Percentiles rank a stretch among this genome's conserved stretches.
These are phyloP conservation scores for Tapera naevia DNA, from an alignment of 2,797 vertebrate species.

Conservation along the genomic window DNA sequence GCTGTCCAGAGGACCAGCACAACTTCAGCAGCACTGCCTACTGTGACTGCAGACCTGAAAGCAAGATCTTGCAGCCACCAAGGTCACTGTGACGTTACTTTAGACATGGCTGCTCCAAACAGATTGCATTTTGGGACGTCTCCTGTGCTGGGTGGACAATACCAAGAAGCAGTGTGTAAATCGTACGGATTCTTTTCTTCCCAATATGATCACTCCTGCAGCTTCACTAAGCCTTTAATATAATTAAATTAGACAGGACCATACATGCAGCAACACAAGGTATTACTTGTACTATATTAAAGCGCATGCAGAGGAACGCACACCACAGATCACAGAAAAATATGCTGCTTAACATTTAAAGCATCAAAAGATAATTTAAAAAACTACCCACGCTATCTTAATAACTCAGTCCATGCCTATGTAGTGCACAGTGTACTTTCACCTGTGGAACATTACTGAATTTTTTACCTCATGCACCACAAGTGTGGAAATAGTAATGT, in stretches of 20 bases:
- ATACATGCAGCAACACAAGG: fast-evolving
- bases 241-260: neutral
- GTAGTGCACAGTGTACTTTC: neutral
- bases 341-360: neutral
- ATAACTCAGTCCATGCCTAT: neutral
- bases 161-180: neutral
- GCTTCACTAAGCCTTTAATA: neutral
- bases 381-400: neutral
- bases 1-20: too few species aligned
- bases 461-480: neutral
- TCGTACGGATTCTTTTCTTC: neutral
- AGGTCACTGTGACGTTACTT: neutral
- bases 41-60: neutral
- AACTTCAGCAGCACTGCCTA: neutral
- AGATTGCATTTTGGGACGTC: neutral
- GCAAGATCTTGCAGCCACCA: neutral
- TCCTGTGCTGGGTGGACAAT: neutral
- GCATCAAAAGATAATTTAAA: neutral
- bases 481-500: neutral
- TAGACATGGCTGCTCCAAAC: neutral
- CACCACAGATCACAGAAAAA: neutral
- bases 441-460: neutral
- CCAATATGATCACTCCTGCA: neutral
- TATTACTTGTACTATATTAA: neutral
- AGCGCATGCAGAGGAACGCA: neutral